These are phyloP conservation scores for Pteruthius melanotis DNA, from an alignment of 2,113 vertebrate genomes.

Conservation along the genomic window DNA sequence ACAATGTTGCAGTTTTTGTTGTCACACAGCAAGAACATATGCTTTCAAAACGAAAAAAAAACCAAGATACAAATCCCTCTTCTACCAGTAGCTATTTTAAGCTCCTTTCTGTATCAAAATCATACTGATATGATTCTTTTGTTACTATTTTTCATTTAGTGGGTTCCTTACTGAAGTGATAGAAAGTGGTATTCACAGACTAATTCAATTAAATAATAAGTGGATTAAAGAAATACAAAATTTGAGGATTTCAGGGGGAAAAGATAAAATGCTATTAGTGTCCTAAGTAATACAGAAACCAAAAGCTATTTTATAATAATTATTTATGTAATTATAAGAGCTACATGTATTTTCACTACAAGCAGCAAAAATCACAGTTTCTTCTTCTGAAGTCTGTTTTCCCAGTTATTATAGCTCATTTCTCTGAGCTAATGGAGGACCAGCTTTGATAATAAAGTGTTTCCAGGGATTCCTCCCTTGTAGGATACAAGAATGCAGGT, in stretches of 20 bases:
- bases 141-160: neutral
- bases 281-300: neutral
- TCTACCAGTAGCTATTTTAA: neutral
- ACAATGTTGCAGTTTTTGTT: neutral
- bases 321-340: neutral
- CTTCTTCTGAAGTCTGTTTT: neutral
- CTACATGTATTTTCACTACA: neutral
- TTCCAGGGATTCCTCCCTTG: neutral
- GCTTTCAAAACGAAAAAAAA: neutral
- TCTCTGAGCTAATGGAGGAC: neutral
- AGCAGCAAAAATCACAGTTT: neutral
- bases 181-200: neutral
- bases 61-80: neutral
- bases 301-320: neutral
- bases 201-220: constrained; percentile 27
- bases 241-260: neutral
- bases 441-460: neutral
- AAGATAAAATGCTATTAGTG: neutral
- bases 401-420: neutral
- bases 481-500: neutral
- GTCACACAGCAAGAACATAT: neutral
- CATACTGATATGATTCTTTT: neutral
- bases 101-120: neutral
- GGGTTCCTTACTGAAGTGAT: neutral
- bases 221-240: constrained; percentile 7